Evolutionary conservation across 2,797 vertebrate species (phyloP), one percentile per base, ranked within the genome.

Genomic region (Gymnothorax reevesii): DNA sequence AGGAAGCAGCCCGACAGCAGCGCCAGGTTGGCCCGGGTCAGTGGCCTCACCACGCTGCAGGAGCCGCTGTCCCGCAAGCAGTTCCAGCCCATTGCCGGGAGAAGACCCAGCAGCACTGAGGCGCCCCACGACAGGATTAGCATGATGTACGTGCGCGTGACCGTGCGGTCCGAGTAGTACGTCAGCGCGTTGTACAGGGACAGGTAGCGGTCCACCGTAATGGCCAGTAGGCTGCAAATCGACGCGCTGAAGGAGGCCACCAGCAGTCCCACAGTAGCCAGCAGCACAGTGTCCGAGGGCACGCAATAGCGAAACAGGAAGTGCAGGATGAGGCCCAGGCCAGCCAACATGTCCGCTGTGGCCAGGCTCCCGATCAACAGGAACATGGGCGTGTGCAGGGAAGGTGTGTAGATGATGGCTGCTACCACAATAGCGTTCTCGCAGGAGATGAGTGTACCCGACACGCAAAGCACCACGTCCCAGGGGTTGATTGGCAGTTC

Each of bases 201-300:
- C 91, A 98, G 94, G 94, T 98, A 99, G 25, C 98, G 95, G 92
- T 99, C 98, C 7, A 99, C 92, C 17, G 98, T 98, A 82, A 99
- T 98, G 88, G 97, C 94, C 94, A 99, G 93, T 85, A 99, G 94
- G 93, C 97, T 98, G 94, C 97, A 95, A 3, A 99, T 95, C 0
- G 97, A 98, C 87, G 98, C 98, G 0, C 95, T 96, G 88, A 99
- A 97, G 4, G 98, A 98, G 75, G 95, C 96, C 49, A 97, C 97
- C 87, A 99, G 92, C 60, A 98, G 92, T 3, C 98, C 97, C 33
- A 97, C 96, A 0, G 96, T 98, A 84, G 97, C 92, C 91, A 99
- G 90, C 66, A 95, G 96, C 62, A 97, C 92, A 12, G 95, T 94
- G 4, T 94, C 94, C 0, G 95, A 97, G 0, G 95, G 96, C 20